Conservation (phyloP, 1,140 invertebrate genomes). For the Leptonema lineaticorne region DNA sequence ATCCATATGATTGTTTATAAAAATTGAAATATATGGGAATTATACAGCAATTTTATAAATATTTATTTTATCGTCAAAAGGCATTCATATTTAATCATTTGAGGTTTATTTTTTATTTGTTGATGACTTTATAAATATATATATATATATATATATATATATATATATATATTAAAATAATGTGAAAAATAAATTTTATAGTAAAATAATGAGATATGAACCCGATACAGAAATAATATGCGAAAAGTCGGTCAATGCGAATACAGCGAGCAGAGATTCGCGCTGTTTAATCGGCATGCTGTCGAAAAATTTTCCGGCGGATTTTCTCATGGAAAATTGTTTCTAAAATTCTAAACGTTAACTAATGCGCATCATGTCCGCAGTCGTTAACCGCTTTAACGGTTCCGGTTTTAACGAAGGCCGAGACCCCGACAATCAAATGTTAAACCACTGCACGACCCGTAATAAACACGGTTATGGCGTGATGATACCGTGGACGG, state of each 20-base stretch:
- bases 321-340: neutral
- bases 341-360: neutral
- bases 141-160: too few relatives aligned
- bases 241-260: too few relatives aligned
- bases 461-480: neutral
- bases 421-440: conserved; percentile 14
- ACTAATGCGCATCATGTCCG: conserved; percentile 1
- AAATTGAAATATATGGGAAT: too few relatives aligned
- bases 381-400: conserved; percentile 11
- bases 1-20: too few relatives aligned
- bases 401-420: conserved; percentile 3
- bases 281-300: neutral
- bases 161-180: too few relatives aligned
- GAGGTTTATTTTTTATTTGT: neutral
- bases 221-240: neutral
- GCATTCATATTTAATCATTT: neutral
- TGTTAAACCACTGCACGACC: neutral
- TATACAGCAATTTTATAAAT: too few relatives aligned
- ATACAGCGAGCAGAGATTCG: too few relatives aligned
- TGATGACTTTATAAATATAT: neutral
- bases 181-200: too few relatives aligned
- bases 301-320: too few relatives aligned
- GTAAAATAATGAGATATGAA: too few relatives aligned
- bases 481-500: conserved; percentile 1
- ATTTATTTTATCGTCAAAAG: neutral